Base-by-base conservation (phyloP, 2,113 vertebrate genomes). In the Nanorana parkeri region DNA sequence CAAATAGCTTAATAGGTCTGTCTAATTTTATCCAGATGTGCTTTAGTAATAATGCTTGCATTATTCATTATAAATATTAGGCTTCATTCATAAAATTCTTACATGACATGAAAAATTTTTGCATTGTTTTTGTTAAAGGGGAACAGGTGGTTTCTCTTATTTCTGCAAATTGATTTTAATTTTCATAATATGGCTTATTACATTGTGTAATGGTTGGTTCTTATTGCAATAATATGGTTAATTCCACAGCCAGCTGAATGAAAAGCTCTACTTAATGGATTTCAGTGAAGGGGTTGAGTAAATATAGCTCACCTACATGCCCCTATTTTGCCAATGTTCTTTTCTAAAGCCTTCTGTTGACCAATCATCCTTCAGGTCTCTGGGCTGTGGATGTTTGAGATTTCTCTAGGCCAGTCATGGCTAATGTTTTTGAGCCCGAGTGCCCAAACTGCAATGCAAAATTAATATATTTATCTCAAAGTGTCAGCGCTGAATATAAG, bases 11-110 rank as follows among this genome's bases (percentile, higher is more conserved):
- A 67, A 55, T 52, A 78, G 32, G 24, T 56, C 61, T 78, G 63
- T 21, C 36, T 78, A 67, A 78, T 78, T 55, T 56, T 55, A 67
- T 55, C 51, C 77, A 78, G 51, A 56, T 78, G 77, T 78, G 41
- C 20, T 26, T 56, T 26, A 65, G 51, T 8, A 67, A 56, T 55
- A 78, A 78, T 67, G 64, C 28, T 55, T 78, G 28, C 55, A 73
- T 58, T 74, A 74, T 74, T 61, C 72, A 61, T 60, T 32, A 60
- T 19, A 36, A 41, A 60, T 58, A 56, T 56, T 36, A 5, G n/a
- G 7, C 58, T 41, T 63, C 58, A 47, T 76, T 76, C 73, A 76
- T 63, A 47, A 36, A 36, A 76, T 76, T 75, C 56, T 76, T 76
- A 17, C 10, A 61, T 76, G 29, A 51, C 36, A 47, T 36, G 23